Conservation (phyloP, 92 coral and sea anemone genomes). For the Scolanthus callimorphus region DNA sequence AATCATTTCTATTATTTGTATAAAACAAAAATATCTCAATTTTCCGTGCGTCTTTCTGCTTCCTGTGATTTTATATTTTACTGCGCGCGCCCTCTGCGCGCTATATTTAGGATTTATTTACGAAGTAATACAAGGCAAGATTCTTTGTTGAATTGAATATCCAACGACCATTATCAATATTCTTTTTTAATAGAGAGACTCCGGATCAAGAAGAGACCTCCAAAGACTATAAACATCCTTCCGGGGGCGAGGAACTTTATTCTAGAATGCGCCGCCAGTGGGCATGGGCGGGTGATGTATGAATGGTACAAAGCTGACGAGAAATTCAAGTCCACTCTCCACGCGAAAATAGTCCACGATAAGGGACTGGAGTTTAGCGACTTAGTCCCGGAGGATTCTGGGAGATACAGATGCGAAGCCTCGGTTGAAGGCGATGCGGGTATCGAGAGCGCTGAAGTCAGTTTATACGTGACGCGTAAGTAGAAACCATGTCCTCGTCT, state of each 20-base stretch:
- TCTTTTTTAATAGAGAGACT: conserved; percentile 4
- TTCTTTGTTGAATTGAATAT: too few species aligned
- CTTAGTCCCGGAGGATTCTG: conserved; percentile 1
- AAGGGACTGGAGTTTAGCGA: conserved; percentile 5
- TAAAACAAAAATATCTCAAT: too few species aligned
- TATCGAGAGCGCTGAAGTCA: not conserved
- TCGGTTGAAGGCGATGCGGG: not conserved
- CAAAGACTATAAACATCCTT: conserved; percentile 2
- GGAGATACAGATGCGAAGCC: conserved; percentile 9
- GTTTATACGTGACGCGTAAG: not conserved
- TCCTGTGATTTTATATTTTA: too few species aligned
- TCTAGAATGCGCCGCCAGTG: conserved; percentile 3
- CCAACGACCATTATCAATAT: too few species aligned
- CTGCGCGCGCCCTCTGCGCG: too few species aligned
- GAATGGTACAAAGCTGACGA: conserved; percentile 6
- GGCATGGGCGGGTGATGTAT: not conserved
- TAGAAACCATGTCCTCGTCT: too few species aligned
- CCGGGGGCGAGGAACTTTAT: not conserved
- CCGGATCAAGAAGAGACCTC: conserved; percentile 3
- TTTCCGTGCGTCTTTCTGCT: too few species aligned
- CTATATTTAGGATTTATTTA: too few species aligned
- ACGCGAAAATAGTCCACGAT: not conserved
- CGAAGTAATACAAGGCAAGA: too few species aligned
- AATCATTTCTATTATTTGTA: too few species aligned
- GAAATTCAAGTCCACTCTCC: not conserved